phyloP scores from a whole-genome alignment of 2,888 invertebrate genomes.

The Phoenoteleia sp. region DNA sequence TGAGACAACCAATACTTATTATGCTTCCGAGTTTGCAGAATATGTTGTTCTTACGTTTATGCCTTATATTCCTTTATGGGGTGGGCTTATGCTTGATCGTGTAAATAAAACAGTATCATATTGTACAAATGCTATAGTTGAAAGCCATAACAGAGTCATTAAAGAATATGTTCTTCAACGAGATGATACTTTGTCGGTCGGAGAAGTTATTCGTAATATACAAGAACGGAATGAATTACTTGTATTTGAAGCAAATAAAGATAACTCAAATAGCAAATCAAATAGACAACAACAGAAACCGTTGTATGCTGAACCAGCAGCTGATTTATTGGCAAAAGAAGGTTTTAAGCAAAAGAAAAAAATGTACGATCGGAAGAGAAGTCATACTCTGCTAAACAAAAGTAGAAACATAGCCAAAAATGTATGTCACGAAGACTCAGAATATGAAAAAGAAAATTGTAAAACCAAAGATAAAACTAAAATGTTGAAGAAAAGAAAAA shows the following conservation, averaged over 20 bases:
- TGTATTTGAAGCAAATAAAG: background rate
- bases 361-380: constrained; percentile 6
- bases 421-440: too few relatives aligned
- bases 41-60: constrained; percentile 62
- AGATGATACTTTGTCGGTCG: constrained; percentile 8
- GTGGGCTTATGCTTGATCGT: constrained; percentile 52
- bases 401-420: background rate
- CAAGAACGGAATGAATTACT: background rate
- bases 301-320: constrained; percentile 26
- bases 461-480: too few relatives aligned
- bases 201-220: constrained; percentile 14
- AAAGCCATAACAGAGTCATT: constrained; percentile 37
- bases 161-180: constrained; percentile 3
- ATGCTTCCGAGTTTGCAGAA: constrained; percentile 46
- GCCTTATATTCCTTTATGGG: constrained; percentile 68
- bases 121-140: constrained; percentile 68
- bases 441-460: too few relatives aligned
- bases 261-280: background rate
- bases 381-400: constrained; percentile 24
- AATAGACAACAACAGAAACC: background rate
- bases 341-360: constrained; percentile 8
- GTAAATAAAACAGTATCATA: constrained; percentile 58
- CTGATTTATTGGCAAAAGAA: background rate
- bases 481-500: too few relatives aligned
- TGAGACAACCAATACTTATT: background rate